phyloP scores from a whole-genome alignment of 2,113 vertebrate species.

The Pipa parva region DNA sequence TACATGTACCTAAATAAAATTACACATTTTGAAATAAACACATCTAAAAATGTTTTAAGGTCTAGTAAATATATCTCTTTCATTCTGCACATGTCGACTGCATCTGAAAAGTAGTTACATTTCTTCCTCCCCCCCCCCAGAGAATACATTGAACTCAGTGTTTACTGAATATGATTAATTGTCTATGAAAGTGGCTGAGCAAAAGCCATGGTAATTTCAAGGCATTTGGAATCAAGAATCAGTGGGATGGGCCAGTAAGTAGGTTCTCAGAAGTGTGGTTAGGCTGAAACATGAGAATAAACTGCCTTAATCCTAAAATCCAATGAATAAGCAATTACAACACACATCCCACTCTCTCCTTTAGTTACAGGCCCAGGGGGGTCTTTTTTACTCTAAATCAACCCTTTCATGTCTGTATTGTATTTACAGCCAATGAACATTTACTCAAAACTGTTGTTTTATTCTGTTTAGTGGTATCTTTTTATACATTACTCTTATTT shows the following conservation, averaged over 20 bases:
- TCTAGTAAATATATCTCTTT: no score
- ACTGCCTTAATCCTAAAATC: slow-evolving; percentile 6
- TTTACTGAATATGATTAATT: slow-evolving; percentile 56
- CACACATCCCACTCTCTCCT: not conserved
- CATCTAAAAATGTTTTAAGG: no score
- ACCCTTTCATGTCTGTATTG: not conserved
- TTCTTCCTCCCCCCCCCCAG: slow-evolving; percentile 58
- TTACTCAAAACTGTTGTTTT: no score
- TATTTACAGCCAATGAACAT: no score
- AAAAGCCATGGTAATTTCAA: slow-evolving; percentile 29
- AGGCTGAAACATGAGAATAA: slow-evolving; percentile 22
- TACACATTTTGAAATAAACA: no score
- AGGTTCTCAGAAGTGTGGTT: slow-evolving; percentile 11
- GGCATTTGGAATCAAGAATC: slow-evolving; percentile 12
- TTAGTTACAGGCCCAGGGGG: slow-evolving; percentile 19
- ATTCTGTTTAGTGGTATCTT: no score
- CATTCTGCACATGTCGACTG: no score
- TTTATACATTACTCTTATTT: no score
- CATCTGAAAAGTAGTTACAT: slow-evolving; percentile 58
- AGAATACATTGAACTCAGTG: slow-evolving; percentile 46
- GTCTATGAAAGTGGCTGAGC: slow-evolving; percentile 32
- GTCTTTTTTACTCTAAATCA: slow-evolving; percentile 16
- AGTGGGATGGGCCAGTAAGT: slow-evolving; percentile 4
- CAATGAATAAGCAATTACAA: slow-evolving; percentile 29
- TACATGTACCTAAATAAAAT: no score